phyloP scores from a whole-genome alignment of 2,113 vertebrate genomes.

The Podocnemis expansa region DNA sequence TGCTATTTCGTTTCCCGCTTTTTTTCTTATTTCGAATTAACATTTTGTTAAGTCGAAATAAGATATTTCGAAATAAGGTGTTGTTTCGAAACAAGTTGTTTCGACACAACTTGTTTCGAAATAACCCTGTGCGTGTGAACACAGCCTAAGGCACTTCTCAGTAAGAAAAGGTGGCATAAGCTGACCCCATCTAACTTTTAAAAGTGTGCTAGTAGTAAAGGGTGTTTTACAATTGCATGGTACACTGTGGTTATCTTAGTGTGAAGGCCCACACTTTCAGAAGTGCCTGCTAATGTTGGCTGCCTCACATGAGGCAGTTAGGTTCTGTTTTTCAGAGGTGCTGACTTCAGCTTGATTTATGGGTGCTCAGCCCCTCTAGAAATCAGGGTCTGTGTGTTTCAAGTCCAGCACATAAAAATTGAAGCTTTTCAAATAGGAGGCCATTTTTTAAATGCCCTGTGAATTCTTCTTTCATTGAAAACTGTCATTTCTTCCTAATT shows the following conservation, averaged over 20 bases:
- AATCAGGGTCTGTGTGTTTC: not conserved
- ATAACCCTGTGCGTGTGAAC: no score
- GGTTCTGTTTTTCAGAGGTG: not conserved
- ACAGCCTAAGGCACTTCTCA: not conserved
- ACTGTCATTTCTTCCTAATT: not conserved
- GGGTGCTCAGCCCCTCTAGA: not conserved
- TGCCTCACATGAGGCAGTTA: not conserved
- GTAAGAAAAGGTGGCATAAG: not conserved
- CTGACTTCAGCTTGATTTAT: not conserved
- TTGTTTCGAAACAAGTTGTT: no score
- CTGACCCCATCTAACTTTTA: not conserved
- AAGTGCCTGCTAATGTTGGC: not conserved
- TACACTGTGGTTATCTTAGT: not conserved
- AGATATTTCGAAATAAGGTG: no score
- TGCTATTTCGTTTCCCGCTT: no score
- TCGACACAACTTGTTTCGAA: no score
- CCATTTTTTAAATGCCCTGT: not conserved
- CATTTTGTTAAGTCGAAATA: no score
- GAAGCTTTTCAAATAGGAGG: not conserved
- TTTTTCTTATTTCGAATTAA: no score
- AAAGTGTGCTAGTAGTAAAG: not conserved
- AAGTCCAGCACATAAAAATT: not conserved
- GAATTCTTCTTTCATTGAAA: not conserved
- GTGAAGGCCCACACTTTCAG: not conserved
- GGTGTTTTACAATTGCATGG: not conserved